phyloP scores from a whole-genome alignment of 2,113 vertebrate genomes.

The Mugil cephalus region DNA sequence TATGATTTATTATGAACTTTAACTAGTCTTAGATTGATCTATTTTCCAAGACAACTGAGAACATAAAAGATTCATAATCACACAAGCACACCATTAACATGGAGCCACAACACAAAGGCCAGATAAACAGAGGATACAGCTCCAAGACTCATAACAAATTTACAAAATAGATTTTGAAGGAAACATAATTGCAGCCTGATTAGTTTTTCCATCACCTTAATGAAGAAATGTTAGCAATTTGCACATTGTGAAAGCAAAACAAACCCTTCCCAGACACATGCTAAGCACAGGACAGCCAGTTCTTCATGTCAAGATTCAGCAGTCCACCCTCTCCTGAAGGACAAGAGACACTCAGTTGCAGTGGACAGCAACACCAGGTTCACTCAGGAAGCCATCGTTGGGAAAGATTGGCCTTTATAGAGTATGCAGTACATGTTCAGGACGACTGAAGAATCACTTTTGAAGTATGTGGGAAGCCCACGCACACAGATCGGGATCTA shows the following conservation, averaged over 20 bases:
- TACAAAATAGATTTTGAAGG: not conserved
- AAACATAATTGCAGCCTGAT: not conserved
- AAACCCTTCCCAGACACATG: no score
- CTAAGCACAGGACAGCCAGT: no score
- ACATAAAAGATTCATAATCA: not conserved
- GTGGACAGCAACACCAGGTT: no score
- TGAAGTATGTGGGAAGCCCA: no score
- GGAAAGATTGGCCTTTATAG: no score
- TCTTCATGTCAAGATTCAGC: no score
- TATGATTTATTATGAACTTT: constrained; percentile 22
- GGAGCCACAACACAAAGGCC: not conserved
- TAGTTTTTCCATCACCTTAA: not conserved
- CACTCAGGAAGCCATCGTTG: no score
- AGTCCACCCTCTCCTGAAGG: no score
- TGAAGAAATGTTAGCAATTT: not conserved
- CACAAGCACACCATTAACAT: not conserved
- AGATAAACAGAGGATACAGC: not conserved
- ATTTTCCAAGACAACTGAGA: not conserved
- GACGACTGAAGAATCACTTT: no score
- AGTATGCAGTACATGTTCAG: no score
- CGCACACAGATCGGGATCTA: no score
- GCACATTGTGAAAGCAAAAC: not conserved
- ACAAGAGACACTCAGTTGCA: no score
- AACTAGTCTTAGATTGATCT: not conserved
- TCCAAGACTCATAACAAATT: not conserved